phyloP scores from a whole-genome alignment of 1,140 invertebrate genomes.

The Listronotus oregonensis region DNA sequence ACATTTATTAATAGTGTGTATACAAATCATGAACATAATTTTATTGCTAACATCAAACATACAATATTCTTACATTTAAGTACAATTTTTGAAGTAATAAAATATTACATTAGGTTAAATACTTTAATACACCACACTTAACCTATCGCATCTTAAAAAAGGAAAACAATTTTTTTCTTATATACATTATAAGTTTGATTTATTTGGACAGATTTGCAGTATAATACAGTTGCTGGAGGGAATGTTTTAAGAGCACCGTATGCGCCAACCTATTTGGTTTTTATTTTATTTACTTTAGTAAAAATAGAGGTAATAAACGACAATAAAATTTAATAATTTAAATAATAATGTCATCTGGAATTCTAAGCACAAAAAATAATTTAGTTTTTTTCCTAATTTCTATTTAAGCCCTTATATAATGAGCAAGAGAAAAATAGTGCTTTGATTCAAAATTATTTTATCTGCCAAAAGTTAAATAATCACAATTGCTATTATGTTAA shows the following conservation, averaged over 20 bases:
- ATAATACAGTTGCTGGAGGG: slow-evolving; percentile 58
- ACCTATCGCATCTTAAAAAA: slow-evolving; percentile 51
- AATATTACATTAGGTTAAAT: slow-evolving; percentile 53
- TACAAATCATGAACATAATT: slow-evolving; percentile 54
- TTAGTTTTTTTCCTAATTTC: no score
- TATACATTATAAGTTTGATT: slow-evolving; percentile 57
- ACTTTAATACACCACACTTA: slow-evolving; percentile 47
- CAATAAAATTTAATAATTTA: no score
- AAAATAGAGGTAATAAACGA: slow-evolving; percentile 4
- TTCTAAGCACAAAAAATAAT: no score
- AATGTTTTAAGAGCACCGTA: slow-evolving; percentile 48
- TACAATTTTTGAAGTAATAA: slow-evolving; percentile 56
- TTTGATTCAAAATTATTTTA: no score
- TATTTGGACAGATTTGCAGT: slow-evolving; percentile 57
- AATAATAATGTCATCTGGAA: no score
- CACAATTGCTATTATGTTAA: no score
- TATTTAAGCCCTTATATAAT: no score
- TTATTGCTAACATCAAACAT: slow-evolving; percentile 59
- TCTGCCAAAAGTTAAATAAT: no score
- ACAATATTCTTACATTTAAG: slow-evolving; percentile 56
- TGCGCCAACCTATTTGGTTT: slow-evolving; percentile 8
- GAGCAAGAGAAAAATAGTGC: no score
- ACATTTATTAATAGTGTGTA: slow-evolving; percentile 55
- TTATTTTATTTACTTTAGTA: slow-evolving; percentile 4
- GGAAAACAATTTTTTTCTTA: slow-evolving; percentile 50